Base-by-base conservation (phyloP, 2,888 invertebrate genomes). In the Cepaea hortensis region DNA sequence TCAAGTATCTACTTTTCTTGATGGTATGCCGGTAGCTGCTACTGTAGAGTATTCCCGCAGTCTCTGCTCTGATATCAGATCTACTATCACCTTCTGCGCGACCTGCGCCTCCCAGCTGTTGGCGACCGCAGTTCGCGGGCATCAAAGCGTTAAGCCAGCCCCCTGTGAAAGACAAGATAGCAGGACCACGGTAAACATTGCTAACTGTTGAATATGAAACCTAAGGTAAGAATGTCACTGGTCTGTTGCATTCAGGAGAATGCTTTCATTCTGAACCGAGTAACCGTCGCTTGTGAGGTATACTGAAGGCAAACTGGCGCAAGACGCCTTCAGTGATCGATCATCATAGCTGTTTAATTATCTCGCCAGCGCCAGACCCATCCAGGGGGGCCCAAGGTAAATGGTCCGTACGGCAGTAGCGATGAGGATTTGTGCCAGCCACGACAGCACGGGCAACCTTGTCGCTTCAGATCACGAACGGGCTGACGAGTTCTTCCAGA, bases 341-440 rank as follows among this genome's bases (percentile, higher is more conserved):
- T 72, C 61, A n/a, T 83, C 55, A 83, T 83, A 83, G 75, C 61
- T 83, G 20, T 83, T 83, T 72, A 61, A 83, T 83, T 72, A 61
- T 83, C 75, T n/a, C 23, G 18, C 55, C 23, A 35, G 83, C 83
- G 83, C 75, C 83, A 75, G 83, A 75, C 55, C 61, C 83, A 7
- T 75, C 70, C 55, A 73, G 83, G 83, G 83, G 83, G 83, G 61
- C 75, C 72, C 68, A 18, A 23, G 72, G 70, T 83, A 73, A 83
- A 83, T 83, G 83, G 73, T 83, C 61, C 83, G 75, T 83, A 61
- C 3, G 83, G 83, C 46, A 48, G 46, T 55, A 15, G 23, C 80
- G 80, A 15, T n/a, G 23, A 61, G 62, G 62, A 65, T 80, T 46
- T 35, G 80, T 65, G 80, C 80, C 3, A 48, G 70, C 62, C 70